Conservation (phyloP, 2,797 vertebrate species). For the Crax fasciolata region DNA sequence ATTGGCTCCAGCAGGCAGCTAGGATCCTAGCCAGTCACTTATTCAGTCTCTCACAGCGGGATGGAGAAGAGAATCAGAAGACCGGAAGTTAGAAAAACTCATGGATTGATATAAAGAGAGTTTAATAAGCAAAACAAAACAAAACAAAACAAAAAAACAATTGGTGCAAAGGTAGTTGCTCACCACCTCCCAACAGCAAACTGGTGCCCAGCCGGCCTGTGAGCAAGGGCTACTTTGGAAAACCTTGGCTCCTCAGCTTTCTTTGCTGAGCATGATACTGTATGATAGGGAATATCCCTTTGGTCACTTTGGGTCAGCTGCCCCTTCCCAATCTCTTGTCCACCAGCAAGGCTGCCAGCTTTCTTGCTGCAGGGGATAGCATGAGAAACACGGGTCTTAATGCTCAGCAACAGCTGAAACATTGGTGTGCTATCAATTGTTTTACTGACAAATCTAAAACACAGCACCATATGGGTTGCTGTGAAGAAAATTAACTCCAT, state of each 20-base stretch:
- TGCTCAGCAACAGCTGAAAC: neutral
- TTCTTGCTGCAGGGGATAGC: neutral
- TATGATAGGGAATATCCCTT: neutral
- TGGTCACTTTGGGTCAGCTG: neutral
- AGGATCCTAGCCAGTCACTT: neutral
- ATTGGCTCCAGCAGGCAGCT: neutral
- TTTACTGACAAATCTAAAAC: neutral
- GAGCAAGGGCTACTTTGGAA: neutral
- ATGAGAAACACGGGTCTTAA: neutral
- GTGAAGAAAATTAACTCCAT: neutral
- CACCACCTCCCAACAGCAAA: neutral
- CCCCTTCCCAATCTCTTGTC: too few species aligned
- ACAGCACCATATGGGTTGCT: neutral
- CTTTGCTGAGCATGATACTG: neutral
- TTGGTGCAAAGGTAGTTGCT: neutral
- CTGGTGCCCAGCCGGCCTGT: neutral
- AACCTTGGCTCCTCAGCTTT: neutral
- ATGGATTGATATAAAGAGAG: neutral
- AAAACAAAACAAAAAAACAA: neutral
- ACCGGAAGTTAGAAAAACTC: neutral
- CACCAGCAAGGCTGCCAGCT: neutral
- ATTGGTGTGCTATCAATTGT: fast-evolving
- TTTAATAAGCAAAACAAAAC: neutral
- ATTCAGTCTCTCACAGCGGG: neutral
- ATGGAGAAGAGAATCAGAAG: neutral